These are phyloP conservation scores for Netelia fuscicornis DNA, from an alignment of 2,888 invertebrate species.

Conservation along the genomic window DNA sequence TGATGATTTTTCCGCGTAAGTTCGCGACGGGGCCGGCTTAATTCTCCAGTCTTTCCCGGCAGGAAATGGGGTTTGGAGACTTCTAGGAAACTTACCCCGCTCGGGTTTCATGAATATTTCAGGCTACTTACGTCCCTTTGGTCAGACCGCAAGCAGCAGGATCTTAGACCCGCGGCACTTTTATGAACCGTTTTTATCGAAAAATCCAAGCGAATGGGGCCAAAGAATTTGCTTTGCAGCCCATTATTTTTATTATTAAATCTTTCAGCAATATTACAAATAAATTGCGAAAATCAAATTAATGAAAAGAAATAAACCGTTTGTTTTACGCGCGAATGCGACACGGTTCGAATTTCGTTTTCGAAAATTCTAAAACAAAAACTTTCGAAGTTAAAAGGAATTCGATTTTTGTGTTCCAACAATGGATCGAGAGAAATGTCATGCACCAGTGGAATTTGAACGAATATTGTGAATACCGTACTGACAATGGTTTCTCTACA, in stretches of 20 bases:
- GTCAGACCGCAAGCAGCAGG: background rate
- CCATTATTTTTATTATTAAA: conserved; percentile 5
- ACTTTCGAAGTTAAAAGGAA: too few relatives aligned
- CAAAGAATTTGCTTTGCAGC: conserved; percentile 29
- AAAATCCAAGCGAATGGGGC: background rate
- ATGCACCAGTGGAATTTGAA: too few relatives aligned
- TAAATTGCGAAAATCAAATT: too few relatives aligned
- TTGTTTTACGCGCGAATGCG: too few relatives aligned
- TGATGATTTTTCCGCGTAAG: conserved; percentile 47
- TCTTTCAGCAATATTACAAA: too few relatives aligned
- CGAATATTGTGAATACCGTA: too few relatives aligned
- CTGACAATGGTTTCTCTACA: too few relatives aligned
- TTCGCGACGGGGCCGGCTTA: conserved; percentile 15
- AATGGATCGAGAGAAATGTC: too few relatives aligned
- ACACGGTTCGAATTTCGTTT: too few relatives aligned
- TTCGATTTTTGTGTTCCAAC: too few relatives aligned
- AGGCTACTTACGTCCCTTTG: conserved; percentile 15
- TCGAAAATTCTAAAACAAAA: too few relatives aligned
- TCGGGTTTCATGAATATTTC: conserved; percentile 61
- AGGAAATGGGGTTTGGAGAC: conserved; percentile 1
- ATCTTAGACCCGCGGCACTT: conserved; percentile 15
- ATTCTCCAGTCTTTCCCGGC: background rate
- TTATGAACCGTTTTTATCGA: conserved; percentile 36
- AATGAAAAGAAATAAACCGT: too few relatives aligned
- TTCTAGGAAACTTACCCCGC: conserved; percentile 28